Base-by-base conservation (phyloP, 2,888 invertebrate species). In the Tanypteryx hageni region DNA sequence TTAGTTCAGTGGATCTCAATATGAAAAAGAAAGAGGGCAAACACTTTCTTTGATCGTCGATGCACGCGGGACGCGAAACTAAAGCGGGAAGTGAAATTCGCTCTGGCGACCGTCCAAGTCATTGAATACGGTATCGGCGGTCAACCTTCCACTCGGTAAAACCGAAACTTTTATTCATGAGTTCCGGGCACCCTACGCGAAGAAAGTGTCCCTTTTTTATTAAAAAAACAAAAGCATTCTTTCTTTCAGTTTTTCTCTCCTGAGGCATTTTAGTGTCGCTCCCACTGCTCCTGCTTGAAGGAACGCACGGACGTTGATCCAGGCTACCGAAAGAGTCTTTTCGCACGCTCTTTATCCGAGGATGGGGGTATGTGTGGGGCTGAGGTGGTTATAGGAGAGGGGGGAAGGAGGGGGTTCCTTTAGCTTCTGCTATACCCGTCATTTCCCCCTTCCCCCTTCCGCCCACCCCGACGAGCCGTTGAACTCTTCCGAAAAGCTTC, bases 401-500 rank as follows among this genome's bases (percentile, higher is more conserved):
- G 44, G 14, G 18, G 9, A 10, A 56, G 56, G 16, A 83, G 83
- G 31, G 9, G 18, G 16, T 56, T 44, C 44, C 18, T 18, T 56
- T 83, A 64, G 18, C 3, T 18, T 64, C 64, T 16, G 64, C 64
- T 3, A 64, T 64, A 2, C 44, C n/a, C n/a, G n/a, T n/a, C n/a
- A n/a, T n/a, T 76, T 27, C 27, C 56, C 9, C 31, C 44, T 83
- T 0, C 4, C 83, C 16, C 9, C 83, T 18, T 59, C 31, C 14
- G 10, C 61, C 8, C 18, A 61, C 61, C 9, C 86, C 14, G 14
- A 27, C 9, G 61, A 86, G 86, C 16, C 86, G 86, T 61, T 86
- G 86, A 86, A 86, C 86, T 31, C 86, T 22, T 2, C 61, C 86
- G 31, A 61, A 86, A 61, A 59, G 64, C 86, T 86, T 31, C 86